A percentile compares a stretch with the other conserved stretches of the same genome.
phyloP scores from a whole-genome alignment of 1,140 invertebrate genomes.

The Drosophila dunni region DNA sequence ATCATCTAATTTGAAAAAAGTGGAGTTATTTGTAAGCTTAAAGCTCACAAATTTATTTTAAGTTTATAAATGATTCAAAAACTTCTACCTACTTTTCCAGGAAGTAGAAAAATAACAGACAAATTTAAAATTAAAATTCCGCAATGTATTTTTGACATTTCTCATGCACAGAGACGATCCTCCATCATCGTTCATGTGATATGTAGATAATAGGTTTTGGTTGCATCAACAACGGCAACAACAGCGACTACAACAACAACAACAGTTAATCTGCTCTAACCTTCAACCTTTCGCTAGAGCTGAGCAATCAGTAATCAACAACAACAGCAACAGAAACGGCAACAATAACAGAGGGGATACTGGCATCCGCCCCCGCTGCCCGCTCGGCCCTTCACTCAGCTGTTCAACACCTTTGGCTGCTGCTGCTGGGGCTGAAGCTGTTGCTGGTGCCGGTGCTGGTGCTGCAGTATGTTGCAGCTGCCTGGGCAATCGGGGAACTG shows the following conservation, averaged over 20 bases:
- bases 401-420: constrained; percentile 75
- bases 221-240: constrained; percentile 36
- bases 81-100: not conserved
- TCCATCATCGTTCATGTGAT: constrained; percentile 63
- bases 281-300: constrained; percentile 75
- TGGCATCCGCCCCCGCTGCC: constrained; percentile 38
- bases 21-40: too few species aligned
- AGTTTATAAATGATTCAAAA: not conserved
- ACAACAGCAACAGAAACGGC: constrained; percentile 18
- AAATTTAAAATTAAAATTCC: constrained; percentile 12
- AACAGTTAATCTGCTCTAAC: constrained; percentile 78
- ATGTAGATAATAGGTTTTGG: constrained; percentile 77
- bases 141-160: constrained; percentile 47
- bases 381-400: constrained; percentile 71
- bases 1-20: too few species aligned
- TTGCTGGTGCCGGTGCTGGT: constrained; percentile 18
- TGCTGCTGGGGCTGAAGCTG: constrained; percentile 38
- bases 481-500: constrained; percentile 21
- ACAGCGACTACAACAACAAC: constrained; percentile 25
- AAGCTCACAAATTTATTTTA: too few species aligned
- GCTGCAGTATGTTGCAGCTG: constrained; percentile 29
- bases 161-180: constrained; percentile 37
- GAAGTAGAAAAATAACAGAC: not conserved
- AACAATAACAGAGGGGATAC: not conserved
- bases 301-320: constrained; percentile 63